Conservation (phyloP, 2,888 invertebrate genomes). For the Drosophila diplacantha region DNA sequence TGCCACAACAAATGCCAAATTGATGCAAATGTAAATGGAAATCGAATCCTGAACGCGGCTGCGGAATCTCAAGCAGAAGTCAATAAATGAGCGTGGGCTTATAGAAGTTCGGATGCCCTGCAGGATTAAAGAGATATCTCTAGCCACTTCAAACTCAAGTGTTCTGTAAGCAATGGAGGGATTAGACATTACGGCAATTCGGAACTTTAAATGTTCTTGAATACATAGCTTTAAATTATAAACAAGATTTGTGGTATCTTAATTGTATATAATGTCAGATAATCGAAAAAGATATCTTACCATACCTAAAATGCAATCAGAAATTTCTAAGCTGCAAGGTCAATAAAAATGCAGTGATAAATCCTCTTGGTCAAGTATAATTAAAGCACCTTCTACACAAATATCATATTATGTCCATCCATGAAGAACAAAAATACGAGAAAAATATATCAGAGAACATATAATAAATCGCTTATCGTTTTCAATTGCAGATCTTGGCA, state of each 20-base stretch:
- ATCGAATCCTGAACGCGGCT: slow-evolving; percentile 42
- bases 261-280: too few species aligned
- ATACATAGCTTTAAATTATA: neutral
- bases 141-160: neutral
- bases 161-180: too few species aligned
- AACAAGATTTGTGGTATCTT: neutral
- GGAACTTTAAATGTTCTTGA: neutral
- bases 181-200: neutral
- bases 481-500: slow-evolving; percentile 61
- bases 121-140: neutral
- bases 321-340: neutral
- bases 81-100: slow-evolving; percentile 9
- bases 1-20: slow-evolving; percentile 56
- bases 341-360: neutral
- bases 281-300: too few species aligned
- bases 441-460: slow-evolving; percentile 45
- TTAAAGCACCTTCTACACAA: neutral
- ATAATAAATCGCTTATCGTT: slow-evolving; percentile 50
- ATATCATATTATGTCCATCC: too few species aligned
- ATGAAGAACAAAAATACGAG: neutral
- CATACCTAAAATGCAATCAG: neutral
- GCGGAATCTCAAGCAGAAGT: slow-evolving; percentile 37
- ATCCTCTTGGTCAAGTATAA: neutral
- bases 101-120: slow-evolving; percentile 11
- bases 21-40: slow-evolving; percentile 58